Evolutionary conservation across 30 jellyfish, hydroid and myxozoan genomes (phyloP).

Genomic region (Hydra vulgaris): DNA sequence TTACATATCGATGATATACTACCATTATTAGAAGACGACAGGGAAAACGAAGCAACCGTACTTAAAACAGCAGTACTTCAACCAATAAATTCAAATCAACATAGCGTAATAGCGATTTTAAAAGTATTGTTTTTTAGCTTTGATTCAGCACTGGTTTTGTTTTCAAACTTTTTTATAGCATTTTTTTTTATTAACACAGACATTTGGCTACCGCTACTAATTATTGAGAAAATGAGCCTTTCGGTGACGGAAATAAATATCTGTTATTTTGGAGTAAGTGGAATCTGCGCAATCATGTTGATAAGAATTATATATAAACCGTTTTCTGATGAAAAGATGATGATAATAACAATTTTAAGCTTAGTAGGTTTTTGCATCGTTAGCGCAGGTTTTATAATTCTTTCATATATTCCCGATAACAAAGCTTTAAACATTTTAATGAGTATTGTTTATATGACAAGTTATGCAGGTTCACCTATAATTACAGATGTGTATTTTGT

Average conservation of each 20-base stretch:
- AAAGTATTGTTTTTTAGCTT: background rate
- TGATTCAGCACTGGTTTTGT: background rate
- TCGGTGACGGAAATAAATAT: background rate
- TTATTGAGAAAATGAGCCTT: background rate
- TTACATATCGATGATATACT: too few relatives aligned
- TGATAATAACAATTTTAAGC: background rate
- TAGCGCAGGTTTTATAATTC: too few relatives aligned
- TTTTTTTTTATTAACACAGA: too few relatives aligned
- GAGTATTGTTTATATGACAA: background rate
- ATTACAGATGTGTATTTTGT: background rate
- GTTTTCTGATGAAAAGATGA: too few relatives aligned
- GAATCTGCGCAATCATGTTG: too few relatives aligned
- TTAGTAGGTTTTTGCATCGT: background rate
- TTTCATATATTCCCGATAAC: background rate
- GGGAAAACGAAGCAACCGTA: background rate
- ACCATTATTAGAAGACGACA: background rate
- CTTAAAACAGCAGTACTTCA: background rate
- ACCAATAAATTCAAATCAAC: too few relatives aligned
- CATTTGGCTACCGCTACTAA: slow-evolving; percentile 3
- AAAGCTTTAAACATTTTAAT: background rate
- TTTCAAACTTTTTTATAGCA: background rate
- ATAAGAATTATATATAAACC: too few relatives aligned
- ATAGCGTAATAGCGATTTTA: too few relatives aligned
- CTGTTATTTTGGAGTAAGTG: too few relatives aligned
- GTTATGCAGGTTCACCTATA: background rate